Base-by-base conservation (phyloP, 2,113 vertebrate genomes). In the Phrynosoma platyrhinos region DNA sequence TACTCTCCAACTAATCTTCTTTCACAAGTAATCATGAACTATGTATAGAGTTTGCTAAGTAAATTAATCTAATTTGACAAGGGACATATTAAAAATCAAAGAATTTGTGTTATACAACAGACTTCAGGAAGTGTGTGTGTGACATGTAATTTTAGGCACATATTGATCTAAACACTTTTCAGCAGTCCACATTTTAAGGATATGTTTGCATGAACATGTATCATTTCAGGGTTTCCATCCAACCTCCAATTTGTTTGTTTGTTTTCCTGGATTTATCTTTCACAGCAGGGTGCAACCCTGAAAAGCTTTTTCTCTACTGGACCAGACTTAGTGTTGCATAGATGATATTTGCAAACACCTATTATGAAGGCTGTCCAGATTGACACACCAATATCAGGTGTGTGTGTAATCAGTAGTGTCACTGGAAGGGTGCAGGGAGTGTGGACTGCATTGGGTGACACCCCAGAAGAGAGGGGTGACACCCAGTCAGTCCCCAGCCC, bases 11-110 rank as follows among this genome's bases (percentile, higher is more conserved):
- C 90, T 94, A 97, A 96, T 95, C 95, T 90, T 93, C 93, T 96
- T 94, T 94, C 92, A 94, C 79, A 94, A 94, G 79, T 95, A 94
- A 96, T 94, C 91, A 90, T 90, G 91, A 94, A 93, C 84, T 94
- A 90, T 93, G 87, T 94, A 90, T 92, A 95, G 95, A 95, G 89
- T 95, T 94, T 92, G 79, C 84, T 95, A 94, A 95, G 94, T 94
- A 96, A 96, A 96, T 95, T 93, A 71, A 95, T 94, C 88, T 95
- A 94, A 95, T 96, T 94, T 96, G 94, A 91, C 95, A 96, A 94
- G 72, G 87, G 30, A 94, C 40, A 86, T 94, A 94, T 92, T 94
- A 95, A 96, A 47, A 95, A 95, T 95, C 88, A 95, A 95, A 96
- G 90, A 92, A 94, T 94, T 91, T 95, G 72, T 94, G 90, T 93